Percentiles rank a stretch among this genome's conserved stretches.
These are phyloP conservation scores for Heterohyrax brucei DNA, from an alignment of 2,797 vertebrate species.

Conservation along the genomic window DNA sequence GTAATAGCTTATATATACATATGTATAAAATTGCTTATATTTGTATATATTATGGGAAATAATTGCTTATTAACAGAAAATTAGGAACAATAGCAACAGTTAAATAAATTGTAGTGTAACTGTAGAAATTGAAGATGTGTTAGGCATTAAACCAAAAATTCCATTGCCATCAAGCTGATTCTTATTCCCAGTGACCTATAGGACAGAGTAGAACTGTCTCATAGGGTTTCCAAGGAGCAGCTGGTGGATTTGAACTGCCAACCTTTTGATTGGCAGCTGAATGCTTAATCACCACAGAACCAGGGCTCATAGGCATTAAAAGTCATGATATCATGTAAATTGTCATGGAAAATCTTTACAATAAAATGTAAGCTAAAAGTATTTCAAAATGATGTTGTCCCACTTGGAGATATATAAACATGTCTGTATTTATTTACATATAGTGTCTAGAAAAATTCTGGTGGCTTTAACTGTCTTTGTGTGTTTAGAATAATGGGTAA, in stretches of 20 bases:
- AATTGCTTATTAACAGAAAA: background rate
- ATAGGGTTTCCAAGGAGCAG: too few relatives aligned
- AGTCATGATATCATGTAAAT: background rate
- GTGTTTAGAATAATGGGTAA: background rate
- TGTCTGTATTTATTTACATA: background rate
- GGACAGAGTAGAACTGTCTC: too few relatives aligned
- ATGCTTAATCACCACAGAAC: too few relatives aligned
- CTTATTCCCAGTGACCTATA: too few relatives aligned
- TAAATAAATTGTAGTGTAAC: background rate
- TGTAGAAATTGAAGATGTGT: background rate
- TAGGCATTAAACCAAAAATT: too few relatives aligned
- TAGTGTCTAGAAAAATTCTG: background rate
- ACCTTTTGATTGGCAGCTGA: too few relatives aligned
- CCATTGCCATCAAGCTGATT: too few relatives aligned
- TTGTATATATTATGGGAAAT: background rate
- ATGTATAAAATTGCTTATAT: too few relatives aligned
- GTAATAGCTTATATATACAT: too few relatives aligned
- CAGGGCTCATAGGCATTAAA: background rate
- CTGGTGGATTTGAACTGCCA: too few relatives aligned
- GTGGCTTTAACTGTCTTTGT: background rate
- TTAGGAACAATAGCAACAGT: background rate
- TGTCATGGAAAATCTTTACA: background rate
- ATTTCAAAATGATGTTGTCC: background rate
- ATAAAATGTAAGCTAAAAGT: conserved; percentile 28
- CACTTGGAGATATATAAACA: background rate